These are phyloP conservation scores for Drosophila quadrilineata DNA, from an alignment of 1,140 invertebrate genomes.

Conservation along the genomic window DNA sequence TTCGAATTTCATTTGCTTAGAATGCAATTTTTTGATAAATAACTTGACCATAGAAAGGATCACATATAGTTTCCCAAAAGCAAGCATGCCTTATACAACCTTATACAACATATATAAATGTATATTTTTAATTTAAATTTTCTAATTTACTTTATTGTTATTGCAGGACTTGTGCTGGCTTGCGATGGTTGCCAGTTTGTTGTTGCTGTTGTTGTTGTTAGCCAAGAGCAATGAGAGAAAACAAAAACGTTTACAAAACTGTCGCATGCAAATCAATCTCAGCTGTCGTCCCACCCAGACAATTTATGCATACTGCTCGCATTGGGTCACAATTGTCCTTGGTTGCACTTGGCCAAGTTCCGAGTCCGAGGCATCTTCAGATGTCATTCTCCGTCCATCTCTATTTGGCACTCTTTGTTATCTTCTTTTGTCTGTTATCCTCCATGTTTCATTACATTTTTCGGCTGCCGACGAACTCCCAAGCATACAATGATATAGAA, in stretches of 20 bases:
- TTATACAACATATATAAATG: constrained; percentile 24
- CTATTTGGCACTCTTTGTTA: background rate
- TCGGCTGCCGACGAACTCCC: constrained; percentile 34
- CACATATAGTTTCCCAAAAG: too few species aligned
- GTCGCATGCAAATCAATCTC: constrained; percentile 78
- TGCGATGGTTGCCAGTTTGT: too few species aligned
- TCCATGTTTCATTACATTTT: constrained; percentile 70
- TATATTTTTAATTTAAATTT: constrained; percentile 70
- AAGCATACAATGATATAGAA: constrained; percentile 34
- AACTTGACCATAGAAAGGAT: constrained; percentile 34
- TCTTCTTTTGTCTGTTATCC: constrained; percentile 34
- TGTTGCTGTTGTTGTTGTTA: background rate
- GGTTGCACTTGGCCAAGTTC: background rate
- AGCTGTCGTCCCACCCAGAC: constrained; percentile 53
- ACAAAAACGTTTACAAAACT: constrained; percentile 46
- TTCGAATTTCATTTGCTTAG: constrained; percentile 45
- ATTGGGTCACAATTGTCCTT: constrained; percentile 36
- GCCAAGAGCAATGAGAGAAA: constrained; percentile 11
- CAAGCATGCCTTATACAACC: constrained; percentile 20
- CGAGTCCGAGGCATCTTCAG: constrained; percentile 50
- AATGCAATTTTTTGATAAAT: constrained; percentile 46
- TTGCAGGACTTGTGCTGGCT: background rate
- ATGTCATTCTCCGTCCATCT: constrained; percentile 1
- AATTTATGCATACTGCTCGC: constrained; percentile 65
- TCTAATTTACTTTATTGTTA: constrained; percentile 51